These are phyloP conservation scores for Otolemur garnettii DNA, from an alignment of 2,113 vertebrate genomes.

Conservation along the genomic window DNA sequence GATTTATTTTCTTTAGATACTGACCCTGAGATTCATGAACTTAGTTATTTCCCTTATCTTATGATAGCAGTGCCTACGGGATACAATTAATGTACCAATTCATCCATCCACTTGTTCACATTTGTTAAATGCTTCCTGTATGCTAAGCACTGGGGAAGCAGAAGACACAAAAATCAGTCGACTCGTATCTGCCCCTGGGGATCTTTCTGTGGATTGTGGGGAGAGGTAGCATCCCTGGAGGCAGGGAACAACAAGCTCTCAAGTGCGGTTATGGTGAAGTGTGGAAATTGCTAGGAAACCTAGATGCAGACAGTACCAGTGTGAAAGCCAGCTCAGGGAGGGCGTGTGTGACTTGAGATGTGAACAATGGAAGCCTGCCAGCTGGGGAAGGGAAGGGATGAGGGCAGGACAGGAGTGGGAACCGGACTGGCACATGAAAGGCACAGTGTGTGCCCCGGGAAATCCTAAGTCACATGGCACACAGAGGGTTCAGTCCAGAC, in stretches of 20 bases:
- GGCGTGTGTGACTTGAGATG: not conserved
- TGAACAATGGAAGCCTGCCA: not conserved
- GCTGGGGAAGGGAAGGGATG: not conserved
- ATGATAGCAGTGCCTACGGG: not conserved
- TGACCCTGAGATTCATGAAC: not conserved
- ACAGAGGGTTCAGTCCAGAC: not conserved
- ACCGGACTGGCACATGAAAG: accelerated
- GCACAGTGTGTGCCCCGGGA: not conserved
- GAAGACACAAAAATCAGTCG: not conserved
- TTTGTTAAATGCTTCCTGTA: not conserved
- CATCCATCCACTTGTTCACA: not conserved
- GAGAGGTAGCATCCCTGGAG: not conserved
- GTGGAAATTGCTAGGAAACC: not conserved
- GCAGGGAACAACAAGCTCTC: not conserved
- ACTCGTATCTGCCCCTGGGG: not conserved
- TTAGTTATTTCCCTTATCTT: conserved; percentile 2
- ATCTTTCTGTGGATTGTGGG: not conserved
- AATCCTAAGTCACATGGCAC: not conserved
- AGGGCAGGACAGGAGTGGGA: not conserved
- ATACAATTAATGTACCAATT: not conserved
- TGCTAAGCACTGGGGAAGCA: not conserved
- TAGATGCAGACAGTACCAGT: not conserved
- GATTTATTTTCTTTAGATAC: conserved; percentile 40
- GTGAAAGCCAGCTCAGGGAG: not conserved
- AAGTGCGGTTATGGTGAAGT: not conserved